Evolutionary conservation across 2,888 invertebrate genomes (phyloP).

Genomic region (Zaprionus lineosus): DNA sequence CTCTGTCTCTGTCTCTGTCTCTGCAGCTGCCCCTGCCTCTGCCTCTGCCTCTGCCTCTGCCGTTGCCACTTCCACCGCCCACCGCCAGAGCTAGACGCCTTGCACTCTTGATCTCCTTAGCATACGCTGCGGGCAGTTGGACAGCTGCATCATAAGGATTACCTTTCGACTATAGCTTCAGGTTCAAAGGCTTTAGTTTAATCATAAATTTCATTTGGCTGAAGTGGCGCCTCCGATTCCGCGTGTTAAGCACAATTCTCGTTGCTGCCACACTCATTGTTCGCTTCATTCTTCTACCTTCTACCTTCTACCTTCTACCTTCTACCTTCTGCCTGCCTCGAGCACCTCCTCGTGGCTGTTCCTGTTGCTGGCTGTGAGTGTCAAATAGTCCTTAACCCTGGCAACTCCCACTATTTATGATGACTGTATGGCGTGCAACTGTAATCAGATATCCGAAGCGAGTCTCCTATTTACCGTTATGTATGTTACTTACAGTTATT

Average conservation of each 20-base stretch:
- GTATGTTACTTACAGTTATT: constrained; percentile 43
- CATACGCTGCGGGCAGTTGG: constrained; percentile 50
- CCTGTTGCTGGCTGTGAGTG: no score
- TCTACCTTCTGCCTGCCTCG: no score
- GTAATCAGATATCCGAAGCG: constrained; percentile 53
- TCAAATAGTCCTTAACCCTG: constrained; percentile 64
- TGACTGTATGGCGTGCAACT: constrained; percentile 75
- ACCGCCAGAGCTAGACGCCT: constrained; percentile 8
- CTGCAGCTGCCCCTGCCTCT: constrained; percentile 19
- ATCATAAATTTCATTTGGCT: constrained; percentile 71
- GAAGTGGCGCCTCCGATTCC: constrained; percentile 32
- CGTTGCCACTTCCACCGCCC: constrained; percentile 1
- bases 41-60: not conserved
- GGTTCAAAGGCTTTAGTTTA: constrained; percentile 54
- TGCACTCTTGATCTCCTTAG: constrained; percentile 63
- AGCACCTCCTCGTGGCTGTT: no score
- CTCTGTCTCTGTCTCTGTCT: no score
- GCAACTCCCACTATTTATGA: constrained; percentile 74
- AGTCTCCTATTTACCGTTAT: no score
- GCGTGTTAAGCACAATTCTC: constrained; percentile 27
- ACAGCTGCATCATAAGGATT: no score
- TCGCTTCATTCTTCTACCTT: no score
- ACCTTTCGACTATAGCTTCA: constrained; percentile 54
- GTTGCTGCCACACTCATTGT: constrained; percentile 25
- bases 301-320: no score